Evolutionary conservation across 2,113 vertebrate genomes (phyloP).

Genomic region (Hipposideros armiger): DNA sequence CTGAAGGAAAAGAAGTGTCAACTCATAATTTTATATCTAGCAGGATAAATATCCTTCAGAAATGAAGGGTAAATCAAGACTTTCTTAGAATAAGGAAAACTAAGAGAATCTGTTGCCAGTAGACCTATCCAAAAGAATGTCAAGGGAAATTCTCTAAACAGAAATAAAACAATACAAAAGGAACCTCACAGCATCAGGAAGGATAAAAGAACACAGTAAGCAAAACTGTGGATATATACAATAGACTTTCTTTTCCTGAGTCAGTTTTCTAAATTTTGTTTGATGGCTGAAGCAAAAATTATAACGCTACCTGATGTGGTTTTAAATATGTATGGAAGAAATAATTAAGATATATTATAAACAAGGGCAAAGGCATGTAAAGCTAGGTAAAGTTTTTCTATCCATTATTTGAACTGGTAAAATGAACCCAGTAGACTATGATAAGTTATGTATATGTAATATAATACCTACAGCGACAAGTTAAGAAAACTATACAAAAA

Average conservation of each 20-base stretch:
- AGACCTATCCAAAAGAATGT: background rate
- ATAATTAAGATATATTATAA: background rate
- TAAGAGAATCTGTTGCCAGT: background rate
- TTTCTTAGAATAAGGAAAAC: background rate
- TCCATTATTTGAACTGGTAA: background rate
- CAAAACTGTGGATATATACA: background rate
- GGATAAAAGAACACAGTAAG: background rate
- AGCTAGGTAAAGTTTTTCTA: background rate
- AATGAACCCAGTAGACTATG: background rate
- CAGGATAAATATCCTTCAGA: background rate
- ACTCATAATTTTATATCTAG: background rate
- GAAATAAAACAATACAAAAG: background rate
- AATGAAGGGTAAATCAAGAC: background rate
- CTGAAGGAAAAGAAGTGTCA: background rate
- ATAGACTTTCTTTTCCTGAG: background rate
- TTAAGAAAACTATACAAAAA: background rate
- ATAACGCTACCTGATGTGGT: background rate
- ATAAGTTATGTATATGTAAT: background rate
- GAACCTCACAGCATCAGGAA: background rate
- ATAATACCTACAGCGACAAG: background rate
- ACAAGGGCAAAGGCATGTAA: background rate
- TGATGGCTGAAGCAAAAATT: no score
- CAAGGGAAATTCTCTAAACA: background rate
- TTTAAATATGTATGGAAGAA: background rate
- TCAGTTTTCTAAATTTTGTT: conserved; percentile 24